Conservation (phyloP, 1,140 invertebrate species). For the Cherax quadricarinatus region DNA sequence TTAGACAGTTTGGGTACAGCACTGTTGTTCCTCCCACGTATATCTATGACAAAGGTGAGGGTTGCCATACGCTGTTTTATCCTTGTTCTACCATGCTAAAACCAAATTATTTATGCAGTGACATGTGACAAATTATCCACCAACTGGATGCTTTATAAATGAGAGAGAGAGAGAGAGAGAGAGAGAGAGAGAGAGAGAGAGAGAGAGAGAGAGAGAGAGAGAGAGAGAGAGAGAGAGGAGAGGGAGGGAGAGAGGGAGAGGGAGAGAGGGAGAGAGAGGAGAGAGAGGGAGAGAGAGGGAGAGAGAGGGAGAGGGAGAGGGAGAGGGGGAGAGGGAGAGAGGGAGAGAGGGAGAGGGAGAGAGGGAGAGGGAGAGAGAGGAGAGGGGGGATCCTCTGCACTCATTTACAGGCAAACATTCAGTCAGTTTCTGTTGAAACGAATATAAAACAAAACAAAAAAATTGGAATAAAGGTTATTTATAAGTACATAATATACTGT, state of each 20-base stretch:
- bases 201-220: not conserved
- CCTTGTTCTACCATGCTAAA: constrained; percentile 4
- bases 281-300: not conserved
- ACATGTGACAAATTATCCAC: not conserved
- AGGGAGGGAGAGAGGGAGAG: not conserved
- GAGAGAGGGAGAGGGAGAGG: not conserved
- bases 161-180: not conserved
- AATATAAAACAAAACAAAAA: not conserved
- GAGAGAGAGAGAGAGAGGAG: not conserved
- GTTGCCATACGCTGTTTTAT: not conserved
- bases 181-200: not conserved
- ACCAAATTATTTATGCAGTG: constrained; percentile 3
- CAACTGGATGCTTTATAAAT: not conserved
- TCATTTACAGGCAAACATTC: not conserved
- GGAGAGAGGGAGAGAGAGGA: not conserved
- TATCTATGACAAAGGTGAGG: not conserved
- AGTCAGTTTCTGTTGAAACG: not conserved
- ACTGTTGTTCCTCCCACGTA: not conserved
- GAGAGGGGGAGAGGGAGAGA: too few species aligned
- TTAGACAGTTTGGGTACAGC: not conserved
- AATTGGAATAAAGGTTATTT: not conserved
- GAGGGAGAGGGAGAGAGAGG: too few species aligned
- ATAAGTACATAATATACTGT: not conserved
- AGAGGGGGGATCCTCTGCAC: not conserved
- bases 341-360: not conserved